Evolutionary conservation across 1,140 invertebrate species (phyloP).

Genomic region (Megathymus violae): DNA sequence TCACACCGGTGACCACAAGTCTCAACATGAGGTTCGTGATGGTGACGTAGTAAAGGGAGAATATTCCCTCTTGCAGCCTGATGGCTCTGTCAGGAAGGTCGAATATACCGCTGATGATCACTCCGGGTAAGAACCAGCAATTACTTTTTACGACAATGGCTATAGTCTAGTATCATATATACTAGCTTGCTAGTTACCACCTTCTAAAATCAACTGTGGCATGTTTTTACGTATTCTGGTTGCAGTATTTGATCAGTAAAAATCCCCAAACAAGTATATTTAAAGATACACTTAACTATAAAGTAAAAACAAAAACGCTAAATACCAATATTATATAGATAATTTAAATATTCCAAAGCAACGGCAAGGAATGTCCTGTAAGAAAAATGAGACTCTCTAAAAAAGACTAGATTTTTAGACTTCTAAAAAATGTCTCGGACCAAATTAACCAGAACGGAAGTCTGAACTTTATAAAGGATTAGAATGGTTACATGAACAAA

Average conservation of each 20-base stretch:
- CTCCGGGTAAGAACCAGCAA: slow-evolving; percentile 62
- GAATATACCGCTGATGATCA: slow-evolving; percentile 78
- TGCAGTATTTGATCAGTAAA: no score
- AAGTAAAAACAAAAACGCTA: not conserved
- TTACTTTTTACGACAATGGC: no score
- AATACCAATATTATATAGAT: slow-evolving; percentile 2
- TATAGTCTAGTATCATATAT: no score
- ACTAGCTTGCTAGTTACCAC: no score
- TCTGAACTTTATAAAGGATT: slow-evolving; percentile 19
- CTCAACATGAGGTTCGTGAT: slow-evolving; percentile 80
- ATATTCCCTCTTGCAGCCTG: slow-evolving; percentile 85
- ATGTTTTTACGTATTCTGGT: no score
- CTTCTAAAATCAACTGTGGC: no score
- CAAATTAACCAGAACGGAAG: slow-evolving; percentile 17
- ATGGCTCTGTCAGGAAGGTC: slow-evolving; percentile 85
- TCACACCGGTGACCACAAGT: slow-evolving; percentile 85
- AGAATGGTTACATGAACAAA: slow-evolving; percentile 23
- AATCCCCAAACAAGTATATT: no score
- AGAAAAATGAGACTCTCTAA: slow-evolving; percentile 18
- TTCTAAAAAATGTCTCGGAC: slow-evolving; percentile 2
- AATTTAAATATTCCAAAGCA: not conserved
- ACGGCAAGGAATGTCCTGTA: not conserved
- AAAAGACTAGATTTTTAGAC: no score
- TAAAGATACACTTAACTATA: not conserved
- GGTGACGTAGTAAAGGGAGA: slow-evolving; percentile 84